Evolutionary conservation across 2,797 vertebrate species (phyloP), one percentile per base, ranked within the genome.

Genomic region (Echeneis naucrates): DNA sequence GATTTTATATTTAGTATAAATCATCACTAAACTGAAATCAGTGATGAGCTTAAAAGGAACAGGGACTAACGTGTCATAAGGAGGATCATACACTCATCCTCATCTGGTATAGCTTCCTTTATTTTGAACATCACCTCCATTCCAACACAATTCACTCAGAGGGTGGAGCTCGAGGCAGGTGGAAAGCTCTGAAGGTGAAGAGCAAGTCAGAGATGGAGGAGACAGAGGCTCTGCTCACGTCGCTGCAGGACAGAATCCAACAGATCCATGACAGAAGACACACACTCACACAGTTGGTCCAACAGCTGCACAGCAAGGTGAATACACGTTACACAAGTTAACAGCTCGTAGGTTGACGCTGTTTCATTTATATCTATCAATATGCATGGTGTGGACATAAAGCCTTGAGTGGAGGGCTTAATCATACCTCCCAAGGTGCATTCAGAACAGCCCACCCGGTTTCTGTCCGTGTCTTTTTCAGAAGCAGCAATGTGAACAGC

Each of bases 131-230:
- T 33, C 32, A 33, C 7, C 32, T 33, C 32, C 32, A 32, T 33
- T 8, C 32, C 32, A 33, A 7, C 32, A 33, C 32, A 33, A 33
- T 33, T 33, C 32, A 7, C 26, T 82, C 70, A 93, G 93, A 75
- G n/a, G 81, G 70, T 6, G 83, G 83, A 6, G 90, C 91, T 27
- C 82, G 83, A 13, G 16, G 27, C 68, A 73, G 81, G 33, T 92
- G 94, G 93, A 95, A 94, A 83, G 73, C 77, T 51, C 86, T 95
- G 62, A 95, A 95, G 84, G 70, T 21, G 5, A 75, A 87, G 30
- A 79, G 69, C 87, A 79, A 75, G 47, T 64, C 55, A 0, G 61
- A 44, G n/a, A 45, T 73, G 57, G 80, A 92, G 79, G 75, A 90
- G 81, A 88, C 79, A 2, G 91, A 94, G 71, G 42, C 4, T 3